phyloP scores from a whole-genome alignment of 2,113 vertebrate species.

The Paramormyrops kingsleyae region DNA sequence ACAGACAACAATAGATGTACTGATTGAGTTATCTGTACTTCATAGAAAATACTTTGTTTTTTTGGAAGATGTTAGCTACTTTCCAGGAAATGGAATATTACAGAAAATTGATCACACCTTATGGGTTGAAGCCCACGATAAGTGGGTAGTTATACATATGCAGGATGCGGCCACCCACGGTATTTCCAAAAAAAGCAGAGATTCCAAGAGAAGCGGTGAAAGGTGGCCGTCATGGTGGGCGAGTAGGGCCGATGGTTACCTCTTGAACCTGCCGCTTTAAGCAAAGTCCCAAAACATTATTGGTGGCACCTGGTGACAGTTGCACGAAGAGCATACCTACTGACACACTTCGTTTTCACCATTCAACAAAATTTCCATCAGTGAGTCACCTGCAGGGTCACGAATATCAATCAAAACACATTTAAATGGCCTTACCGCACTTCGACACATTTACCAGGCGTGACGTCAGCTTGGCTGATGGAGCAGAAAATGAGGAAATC shows the following conservation, averaged over 20 bases:
- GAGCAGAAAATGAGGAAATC: conserved; percentile 5
- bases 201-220: background rate
- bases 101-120: background rate
- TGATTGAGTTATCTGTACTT: background rate
- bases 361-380: background rate
- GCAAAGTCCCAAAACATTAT: background rate
- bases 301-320: background rate
- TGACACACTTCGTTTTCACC: background rate
- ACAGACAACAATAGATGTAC: background rate
- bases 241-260: background rate
- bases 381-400: conserved; percentile 8
- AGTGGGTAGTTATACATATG: conserved; percentile 3
- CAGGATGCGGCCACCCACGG: background rate
- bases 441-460: conserved; percentile 16
- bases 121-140: background rate
- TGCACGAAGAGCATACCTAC: background rate
- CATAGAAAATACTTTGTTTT: background rate
- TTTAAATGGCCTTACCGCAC: conserved; percentile 1
- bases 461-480: conserved; percentile 17
- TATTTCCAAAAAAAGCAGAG: conserved; percentile 12
- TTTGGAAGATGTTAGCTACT: background rate
- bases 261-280: background rate
- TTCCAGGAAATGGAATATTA: background rate
- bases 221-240: background rate
- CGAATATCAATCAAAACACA: background rate